Percentiles rank a stretch among this genome's conserved stretches.
These are phyloP conservation scores for Gasteruption jaculator DNA, from an alignment of 2,888 invertebrate species.

Conservation along the genomic window DNA sequence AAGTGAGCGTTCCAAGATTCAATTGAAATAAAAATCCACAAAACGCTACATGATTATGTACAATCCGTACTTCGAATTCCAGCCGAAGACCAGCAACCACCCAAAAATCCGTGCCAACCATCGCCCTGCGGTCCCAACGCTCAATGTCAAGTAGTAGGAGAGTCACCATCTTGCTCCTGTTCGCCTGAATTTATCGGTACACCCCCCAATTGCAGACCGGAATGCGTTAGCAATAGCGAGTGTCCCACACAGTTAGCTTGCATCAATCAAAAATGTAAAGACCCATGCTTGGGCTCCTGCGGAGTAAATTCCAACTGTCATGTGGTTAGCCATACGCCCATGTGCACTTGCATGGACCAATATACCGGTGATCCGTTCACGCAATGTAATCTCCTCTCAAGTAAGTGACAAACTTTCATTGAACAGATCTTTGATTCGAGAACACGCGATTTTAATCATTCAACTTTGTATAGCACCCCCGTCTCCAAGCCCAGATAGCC, in stretches of 20 bases:
- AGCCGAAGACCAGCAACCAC: conserved; percentile 53
- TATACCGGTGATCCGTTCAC: conserved; percentile 60
- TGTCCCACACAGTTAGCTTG: conserved; percentile 68
- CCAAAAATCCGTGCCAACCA: conserved; percentile 67
- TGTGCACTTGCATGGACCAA: conserved; percentile 57
- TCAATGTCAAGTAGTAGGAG: conserved; percentile 64
- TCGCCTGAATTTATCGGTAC: conserved; percentile 62
- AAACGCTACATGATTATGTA: too few relatives aligned
- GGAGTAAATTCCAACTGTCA: conserved; percentile 67
- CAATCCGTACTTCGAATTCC: too few relatives aligned
- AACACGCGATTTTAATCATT: too few relatives aligned
- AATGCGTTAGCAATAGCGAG: conserved; percentile 75
- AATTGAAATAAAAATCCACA: conserved; percentile 5
- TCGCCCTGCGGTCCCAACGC: conserved; percentile 77
- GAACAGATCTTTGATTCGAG: too few relatives aligned
- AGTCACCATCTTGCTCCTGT: conserved; percentile 72
- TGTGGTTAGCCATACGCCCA: conserved; percentile 64
- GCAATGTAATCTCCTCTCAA: conserved; percentile 51
- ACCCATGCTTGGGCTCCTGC: conserved; percentile 71
- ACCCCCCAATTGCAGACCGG: conserved; percentile 75
- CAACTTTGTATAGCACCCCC: too few relatives aligned
- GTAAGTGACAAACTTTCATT: too few relatives aligned
- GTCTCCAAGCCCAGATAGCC: too few relatives aligned
- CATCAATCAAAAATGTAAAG: conserved; percentile 70
- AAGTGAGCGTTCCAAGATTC: conserved; percentile 36